Percentiles rank a stretch among this genome's conserved stretches.
Evolutionary conservation across 2,888 invertebrate species (phyloP).

Genomic region (Zeuzera pyrina): DNA sequence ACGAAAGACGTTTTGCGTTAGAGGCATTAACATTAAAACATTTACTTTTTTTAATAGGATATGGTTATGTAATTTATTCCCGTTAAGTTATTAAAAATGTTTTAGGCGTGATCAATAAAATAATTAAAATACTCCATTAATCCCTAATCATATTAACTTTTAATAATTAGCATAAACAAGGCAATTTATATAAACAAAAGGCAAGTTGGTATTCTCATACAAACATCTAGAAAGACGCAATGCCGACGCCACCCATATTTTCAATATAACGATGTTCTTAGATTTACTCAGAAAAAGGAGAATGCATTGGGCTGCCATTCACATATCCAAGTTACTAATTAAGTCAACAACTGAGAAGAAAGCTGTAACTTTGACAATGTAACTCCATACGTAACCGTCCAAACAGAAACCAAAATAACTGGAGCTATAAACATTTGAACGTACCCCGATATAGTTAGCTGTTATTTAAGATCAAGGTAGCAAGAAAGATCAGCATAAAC

Average conservation of each 20-base stretch:
- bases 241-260: slow-evolving; percentile 55
- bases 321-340: slow-evolving; percentile 71
- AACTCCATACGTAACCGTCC: slow-evolving; percentile 62
- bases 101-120: too few relatives aligned
- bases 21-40: too few relatives aligned
- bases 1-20: too few relatives aligned
- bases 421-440: slow-evolving; percentile 23
- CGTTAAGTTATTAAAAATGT: too few relatives aligned
- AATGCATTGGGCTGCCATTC: slow-evolving; percentile 69
- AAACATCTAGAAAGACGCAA: slow-evolving; percentile 12
- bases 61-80: too few relatives aligned
- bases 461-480: slow-evolving; percentile 7
- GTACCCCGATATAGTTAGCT: slow-evolving; percentile 8
- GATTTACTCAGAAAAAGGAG: slow-evolving; percentile 47
- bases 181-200: slow-evolving; percentile 12
- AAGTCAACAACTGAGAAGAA: slow-evolving; percentile 66
- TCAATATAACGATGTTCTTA: slow-evolving; percentile 63
- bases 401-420: slow-evolving; percentile 28
- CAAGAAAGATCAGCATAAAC: slow-evolving; percentile 22
- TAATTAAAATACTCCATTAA: too few relatives aligned
- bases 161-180: slow-evolving; percentile 16
- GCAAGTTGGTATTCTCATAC: slow-evolving; percentile 16
- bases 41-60: too few relatives aligned
- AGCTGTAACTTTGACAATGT: slow-evolving; percentile 71
- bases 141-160: too few relatives aligned